Conservation (phyloP, 2,113 vertebrate genomes). For the Pseudorhombus dupliciocellatus region DNA sequence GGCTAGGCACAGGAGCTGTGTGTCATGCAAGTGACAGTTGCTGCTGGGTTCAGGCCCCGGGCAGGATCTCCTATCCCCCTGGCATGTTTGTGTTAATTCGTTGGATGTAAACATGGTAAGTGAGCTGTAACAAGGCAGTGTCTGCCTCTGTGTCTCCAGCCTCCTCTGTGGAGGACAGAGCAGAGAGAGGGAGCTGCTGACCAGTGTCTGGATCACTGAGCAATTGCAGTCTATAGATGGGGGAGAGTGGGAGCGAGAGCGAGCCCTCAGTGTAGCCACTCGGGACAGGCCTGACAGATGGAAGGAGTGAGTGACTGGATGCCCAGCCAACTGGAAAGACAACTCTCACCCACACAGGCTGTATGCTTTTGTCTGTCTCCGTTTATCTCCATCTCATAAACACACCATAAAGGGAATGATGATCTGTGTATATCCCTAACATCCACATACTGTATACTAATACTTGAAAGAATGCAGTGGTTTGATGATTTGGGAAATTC, state of each 20-base stretch:
- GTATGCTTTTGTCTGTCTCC: conserved; percentile 40
- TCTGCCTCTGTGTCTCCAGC: conserved; percentile 46
- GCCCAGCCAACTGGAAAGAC: conserved; percentile 67
- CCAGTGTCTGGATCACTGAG: conserved; percentile 72
- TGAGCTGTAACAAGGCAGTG: conserved; percentile 54
- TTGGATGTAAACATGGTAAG: conserved; percentile 68
- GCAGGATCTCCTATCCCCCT: conserved; percentile 51
- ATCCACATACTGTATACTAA: neutral
- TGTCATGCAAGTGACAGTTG: conserved; percentile 39
- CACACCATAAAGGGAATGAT: conserved; percentile 29
- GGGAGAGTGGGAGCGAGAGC: conserved; percentile 36
- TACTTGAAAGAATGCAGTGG: neutral
- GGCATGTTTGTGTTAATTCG: conserved; percentile 71
- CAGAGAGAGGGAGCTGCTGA: conserved; percentile 51
- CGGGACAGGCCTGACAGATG: conserved; percentile 67
- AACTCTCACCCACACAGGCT: conserved; percentile 56
- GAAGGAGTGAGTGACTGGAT: conserved; percentile 62
- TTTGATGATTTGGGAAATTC: neutral
- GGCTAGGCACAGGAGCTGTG: conserved; percentile 7
- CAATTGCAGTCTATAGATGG: conserved; percentile 45
- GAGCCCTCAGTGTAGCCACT: conserved; percentile 51
- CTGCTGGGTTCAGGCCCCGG: conserved; percentile 53
- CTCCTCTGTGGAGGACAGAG: conserved; percentile 50
- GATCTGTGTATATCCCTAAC: conserved; percentile 1
- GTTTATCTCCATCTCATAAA: conserved; percentile 43